Evolutionary conservation across 2,888 invertebrate species (phyloP).

Genomic region (Anodontia alba): DNA sequence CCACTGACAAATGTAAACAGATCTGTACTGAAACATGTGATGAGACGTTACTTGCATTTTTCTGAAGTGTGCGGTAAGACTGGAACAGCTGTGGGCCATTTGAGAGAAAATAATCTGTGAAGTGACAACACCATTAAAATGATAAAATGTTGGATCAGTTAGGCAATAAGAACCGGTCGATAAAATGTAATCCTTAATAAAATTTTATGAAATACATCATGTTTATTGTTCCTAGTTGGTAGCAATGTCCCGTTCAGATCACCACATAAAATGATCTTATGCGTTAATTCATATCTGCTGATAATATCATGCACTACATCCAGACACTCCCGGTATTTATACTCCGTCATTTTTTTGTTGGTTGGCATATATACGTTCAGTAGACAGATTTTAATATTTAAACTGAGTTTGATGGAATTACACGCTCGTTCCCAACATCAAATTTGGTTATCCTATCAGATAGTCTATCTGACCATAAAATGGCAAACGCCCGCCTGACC

Average conservation of each 20-base stretch:
- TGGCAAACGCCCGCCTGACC: not conserved
- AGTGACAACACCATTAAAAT: not conserved
- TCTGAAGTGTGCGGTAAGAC: not conserved
- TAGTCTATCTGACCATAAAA: not conserved
- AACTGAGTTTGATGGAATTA: not conserved
- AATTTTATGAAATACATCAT: not conserved
- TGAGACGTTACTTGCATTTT: not conserved
- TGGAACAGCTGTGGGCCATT: not conserved
- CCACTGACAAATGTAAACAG: not conserved
- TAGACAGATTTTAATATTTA: not conserved
- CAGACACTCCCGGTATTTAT: not conserved
- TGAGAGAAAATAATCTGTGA: not conserved
- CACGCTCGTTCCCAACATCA: not conserved
- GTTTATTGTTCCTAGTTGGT: not conserved
- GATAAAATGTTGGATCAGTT: not conserved
- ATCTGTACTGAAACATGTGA: not conserved
- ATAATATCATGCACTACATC: not conserved
- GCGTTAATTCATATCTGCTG: not conserved
- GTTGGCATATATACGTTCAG: not conserved
- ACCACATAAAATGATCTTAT: not conserved
- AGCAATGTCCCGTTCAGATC: not conserved
- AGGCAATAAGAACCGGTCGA: not conserved
- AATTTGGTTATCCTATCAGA: not conserved
- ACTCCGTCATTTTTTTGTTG: not conserved
- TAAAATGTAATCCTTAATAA: not conserved